Percentiles rank a stretch among this genome's conserved stretches.
phyloP scores from a whole-genome alignment of 2,797 vertebrate species.

The Heteromormyrus szaboi region DNA sequence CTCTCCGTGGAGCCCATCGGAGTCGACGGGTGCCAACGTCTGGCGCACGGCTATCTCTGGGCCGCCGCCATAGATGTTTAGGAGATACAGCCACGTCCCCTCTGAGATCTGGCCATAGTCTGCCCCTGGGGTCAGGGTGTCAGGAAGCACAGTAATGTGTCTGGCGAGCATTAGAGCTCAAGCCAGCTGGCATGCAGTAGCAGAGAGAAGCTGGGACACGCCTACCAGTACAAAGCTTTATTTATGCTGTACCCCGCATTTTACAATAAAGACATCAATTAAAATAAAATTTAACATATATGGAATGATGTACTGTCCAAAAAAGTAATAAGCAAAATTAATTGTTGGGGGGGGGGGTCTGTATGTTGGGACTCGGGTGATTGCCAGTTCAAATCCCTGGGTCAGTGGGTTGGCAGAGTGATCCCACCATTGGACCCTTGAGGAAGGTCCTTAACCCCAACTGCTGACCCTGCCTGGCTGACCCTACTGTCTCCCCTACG shows the following conservation, averaged over 20 bases:
- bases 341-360: not conserved
- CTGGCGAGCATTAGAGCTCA: not conserved
- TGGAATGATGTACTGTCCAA: not conserved
- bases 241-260: not conserved
- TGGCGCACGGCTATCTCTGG: slow-evolving; percentile 90
- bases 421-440: not conserved
- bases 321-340: not conserved
- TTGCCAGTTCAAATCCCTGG: not conserved
- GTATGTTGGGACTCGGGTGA: not conserved
- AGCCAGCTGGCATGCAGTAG: not conserved
- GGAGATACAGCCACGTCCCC: slow-evolving; percentile 89
- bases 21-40: slow-evolving; percentile 69
- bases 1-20: slow-evolving; percentile 76
- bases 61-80: slow-evolving; percentile 80
- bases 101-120: slow-evolving; percentile 97
- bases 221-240: not conserved
- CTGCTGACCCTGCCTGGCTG: not conserved
- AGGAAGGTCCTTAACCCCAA: not conserved
- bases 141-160: not conserved
- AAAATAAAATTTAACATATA: not conserved
- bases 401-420: not conserved
- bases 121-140: slow-evolving; percentile 63
- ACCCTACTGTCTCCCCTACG: not conserved
- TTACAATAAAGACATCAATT: not conserved
- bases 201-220: not conserved